Evolutionary conservation across 2,888 invertebrate genomes (phyloP), one percentile per base, ranked within the genome.

Genomic region (Hydropsyche betteni): DNA sequence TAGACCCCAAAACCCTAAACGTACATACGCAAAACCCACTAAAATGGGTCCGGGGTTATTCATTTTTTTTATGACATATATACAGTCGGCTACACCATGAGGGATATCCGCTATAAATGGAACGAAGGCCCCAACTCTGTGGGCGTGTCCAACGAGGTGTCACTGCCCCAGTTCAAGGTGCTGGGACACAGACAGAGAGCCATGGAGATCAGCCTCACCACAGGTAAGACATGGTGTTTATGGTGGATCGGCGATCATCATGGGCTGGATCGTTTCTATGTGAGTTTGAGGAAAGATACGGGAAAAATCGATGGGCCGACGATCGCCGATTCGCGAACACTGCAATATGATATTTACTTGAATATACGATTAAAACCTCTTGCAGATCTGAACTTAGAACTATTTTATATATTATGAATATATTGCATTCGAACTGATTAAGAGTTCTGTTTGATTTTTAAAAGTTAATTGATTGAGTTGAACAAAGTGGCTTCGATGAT

Each of bases 31-130:
- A 88, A 87, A 87, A 87, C 87, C 87, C 87, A 87, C 82, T 87
- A 86, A 83, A 84, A 87, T 86, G 87, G 87, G 87, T 86, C 86
- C 85, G 85, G 87, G 87, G 86, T 84, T 83, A 77, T 76, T 79
- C 74, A 78, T 10, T 55, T 55, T 55, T 16, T 55, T 76, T 77
- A 44, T 44, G 44, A 76, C 72, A 77, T 33, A 71, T 77, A 76
- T 73, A 88, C 92, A 97, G 97, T 96, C 93, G 97, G 96, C 91
- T 97, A 97, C 93, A 96, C 96, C 89, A 96, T 96, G 95, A 91
- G 94, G 90, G 96, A 97, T 92, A 96, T 96, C 91, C 93, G 95
- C 85, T 97, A 97, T 93, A 95, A 94, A 88, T 97, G 97, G 97
- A 95, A 95, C 90, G 95, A 96, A 89, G 95, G 95, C 83, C 93